These are phyloP conservation scores for Triplophysa siluroides DNA, from an alignment of 2,113 vertebrate species.

Conservation along the genomic window DNA sequence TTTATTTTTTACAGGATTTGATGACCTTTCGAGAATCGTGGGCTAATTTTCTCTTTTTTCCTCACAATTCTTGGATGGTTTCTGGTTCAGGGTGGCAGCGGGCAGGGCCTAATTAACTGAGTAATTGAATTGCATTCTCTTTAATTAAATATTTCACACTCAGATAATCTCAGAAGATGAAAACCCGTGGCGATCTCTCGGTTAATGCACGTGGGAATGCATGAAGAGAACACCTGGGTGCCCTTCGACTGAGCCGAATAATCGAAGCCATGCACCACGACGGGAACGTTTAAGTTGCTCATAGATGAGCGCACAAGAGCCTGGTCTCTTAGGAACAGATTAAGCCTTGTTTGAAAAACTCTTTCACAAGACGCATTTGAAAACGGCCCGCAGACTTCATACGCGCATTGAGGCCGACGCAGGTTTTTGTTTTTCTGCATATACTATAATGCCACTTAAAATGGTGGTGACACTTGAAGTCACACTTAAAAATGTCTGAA, in stretches of 20 bases:
- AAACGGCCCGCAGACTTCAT: not conserved
- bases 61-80: conserved; percentile 72
- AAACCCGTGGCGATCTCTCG: conserved; percentile 61
- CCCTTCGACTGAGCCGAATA: conserved; percentile 51
- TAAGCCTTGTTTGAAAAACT: conserved; percentile 26
- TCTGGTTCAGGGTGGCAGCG: conserved; percentile 70
- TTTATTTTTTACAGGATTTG: conserved; percentile 12
- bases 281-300: conserved; percentile 12
- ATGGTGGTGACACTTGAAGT: not conserved
- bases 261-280: conserved; percentile 49
- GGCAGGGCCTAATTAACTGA: conserved; percentile 73
- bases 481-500: not conserved
- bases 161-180: conserved; percentile 70
- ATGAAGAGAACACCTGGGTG: conserved; percentile 52
- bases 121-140: conserved; percentile 79
- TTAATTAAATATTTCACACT: conserved; percentile 82
- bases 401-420: not conserved
- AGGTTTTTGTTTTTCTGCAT: conserved; percentile 4
- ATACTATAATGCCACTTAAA: not conserved
- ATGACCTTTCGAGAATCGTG: conserved; percentile 56
- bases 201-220: conserved; percentile 44
- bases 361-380: not conserved
- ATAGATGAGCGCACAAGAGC: conserved; percentile 25
- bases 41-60: conserved; percentile 76
- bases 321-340: conserved; percentile 24